Base-by-base conservation (phyloP, 2,888 invertebrate genomes). In the Philonicus albiceps region DNA sequence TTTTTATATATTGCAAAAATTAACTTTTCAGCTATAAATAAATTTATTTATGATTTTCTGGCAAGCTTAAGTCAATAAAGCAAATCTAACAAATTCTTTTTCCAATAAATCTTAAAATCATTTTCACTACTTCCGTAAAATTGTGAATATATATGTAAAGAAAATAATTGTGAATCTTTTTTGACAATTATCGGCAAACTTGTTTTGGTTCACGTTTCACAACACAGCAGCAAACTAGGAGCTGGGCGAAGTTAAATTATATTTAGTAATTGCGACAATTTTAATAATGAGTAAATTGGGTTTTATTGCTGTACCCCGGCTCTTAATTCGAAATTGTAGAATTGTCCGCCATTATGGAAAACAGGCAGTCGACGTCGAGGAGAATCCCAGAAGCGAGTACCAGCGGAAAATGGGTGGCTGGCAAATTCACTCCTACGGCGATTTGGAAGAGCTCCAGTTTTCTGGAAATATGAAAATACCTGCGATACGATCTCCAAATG, bases 351-450 rank as follows among this genome's bases (percentile, higher is more conserved):
- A 53, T 49, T 6, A 16, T 27, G 27, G 40, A 27, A 5, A 6
- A 1, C 30, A 30, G 27, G 37, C 27, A 11, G 64, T 64, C 27
- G n/a, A 49, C 1, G 49, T 16, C n/a, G 49, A 49, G 19, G 22
- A n/a, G 7, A 6, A 2, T 64, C 13, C 22, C n/a, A 22, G 8
- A 8, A 1, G 11, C 22, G 64, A 22, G 4, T 27, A 64, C 27
- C n/a, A 11, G 22, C 64, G 75, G 53, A 85, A 85, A 16, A 96
- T 96, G 95, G 91, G 92, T 88, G 95, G 97, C 81, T 98, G 97
- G 97, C 96, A 97, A 90, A 94, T 96, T 88, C 96, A 97, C 92
- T 94, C 94, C 27, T 98, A 97, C 92, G 96, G 96, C 13, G 94
- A 93, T 81, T 90, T 93, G 5, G 93, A 93, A 8, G 95, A 95